Evolutionary conservation across 2,888 invertebrate genomes (phyloP).

Genomic region (Hyposoter dolosus): DNA sequence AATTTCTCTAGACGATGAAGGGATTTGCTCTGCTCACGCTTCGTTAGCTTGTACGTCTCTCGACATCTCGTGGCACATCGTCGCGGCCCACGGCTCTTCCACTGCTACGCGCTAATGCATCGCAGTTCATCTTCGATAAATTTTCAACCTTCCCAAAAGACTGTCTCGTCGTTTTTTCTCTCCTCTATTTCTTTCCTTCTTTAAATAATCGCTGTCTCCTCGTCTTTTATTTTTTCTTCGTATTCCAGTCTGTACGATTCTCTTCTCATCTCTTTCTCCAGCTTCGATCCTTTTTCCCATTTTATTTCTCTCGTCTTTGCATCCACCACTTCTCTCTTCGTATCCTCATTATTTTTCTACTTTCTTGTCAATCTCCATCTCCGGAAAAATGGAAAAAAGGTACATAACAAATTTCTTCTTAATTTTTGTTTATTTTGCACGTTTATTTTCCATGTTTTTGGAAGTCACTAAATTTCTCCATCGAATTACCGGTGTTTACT

Average conservation of each 20-base stretch:
- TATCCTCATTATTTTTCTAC: neutral
- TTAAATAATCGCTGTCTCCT: conserved; percentile 20
- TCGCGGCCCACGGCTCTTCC: conserved; percentile 75
- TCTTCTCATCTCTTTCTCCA: conserved; percentile 14
- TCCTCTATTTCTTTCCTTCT: conserved; percentile 14
- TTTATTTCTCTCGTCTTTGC: conserved; percentile 1
- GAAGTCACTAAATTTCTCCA: neutral
- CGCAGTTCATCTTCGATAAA: conserved; percentile 79
- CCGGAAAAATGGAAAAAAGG: neutral
- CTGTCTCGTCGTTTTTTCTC: conserved; percentile 54
- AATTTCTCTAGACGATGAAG: conserved; percentile 20
- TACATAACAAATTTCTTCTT: neutral
- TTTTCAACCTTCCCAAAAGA: conserved; percentile 71
- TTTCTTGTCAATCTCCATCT: neutral
- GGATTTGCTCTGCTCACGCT: conserved; percentile 74
- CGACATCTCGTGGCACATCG: conserved; percentile 58
- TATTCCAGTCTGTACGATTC: conserved; percentile 10
- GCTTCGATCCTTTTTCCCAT: conserved; percentile 16
- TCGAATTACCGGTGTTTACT: neutral
- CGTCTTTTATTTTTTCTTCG: conserved; percentile 10
- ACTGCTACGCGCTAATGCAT: conserved; percentile 77
- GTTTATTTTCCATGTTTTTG: neutral
- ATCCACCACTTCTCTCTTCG: conserved; percentile 13
- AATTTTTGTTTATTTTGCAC: neutral
- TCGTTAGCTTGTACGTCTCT: conserved; percentile 77